A percentile compares a stretch with the other conserved stretches of the same genome.
These are phyloP conservation scores for Poecile atricapillus DNA, from an alignment of 2,113 vertebrate species.

Conservation along the genomic window DNA sequence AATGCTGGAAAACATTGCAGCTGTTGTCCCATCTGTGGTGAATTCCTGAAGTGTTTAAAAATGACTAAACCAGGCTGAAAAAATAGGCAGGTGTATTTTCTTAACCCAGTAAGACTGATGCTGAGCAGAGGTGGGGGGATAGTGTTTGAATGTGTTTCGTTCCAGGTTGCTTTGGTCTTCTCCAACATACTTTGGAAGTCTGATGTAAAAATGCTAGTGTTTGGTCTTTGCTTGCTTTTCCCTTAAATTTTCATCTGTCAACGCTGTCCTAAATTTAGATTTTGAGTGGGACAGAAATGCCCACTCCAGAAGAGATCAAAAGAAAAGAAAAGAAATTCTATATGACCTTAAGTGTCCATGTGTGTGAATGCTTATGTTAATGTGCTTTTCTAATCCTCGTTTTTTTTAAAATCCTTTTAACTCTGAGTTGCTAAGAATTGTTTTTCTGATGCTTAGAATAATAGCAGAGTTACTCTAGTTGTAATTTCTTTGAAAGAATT, in stretches of 20 bases:
- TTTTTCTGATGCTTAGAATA: not conserved
- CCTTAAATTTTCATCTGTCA: not conserved
- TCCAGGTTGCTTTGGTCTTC: not conserved
- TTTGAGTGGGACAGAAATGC: not conserved
- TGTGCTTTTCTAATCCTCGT: rapidly evolving
- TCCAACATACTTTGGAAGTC: not conserved
- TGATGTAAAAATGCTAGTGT: not conserved
- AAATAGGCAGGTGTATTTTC: not conserved
- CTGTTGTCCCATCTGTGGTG: not conserved
- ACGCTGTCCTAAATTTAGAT: rapidly evolving
- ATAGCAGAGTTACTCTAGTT: not conserved
- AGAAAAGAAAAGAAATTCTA: not conserved
- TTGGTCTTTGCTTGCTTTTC: not conserved
- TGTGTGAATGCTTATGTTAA: rapidly evolving
- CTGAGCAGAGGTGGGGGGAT: not conserved
- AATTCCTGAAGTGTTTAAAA: not conserved
- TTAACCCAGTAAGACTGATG: not conserved
- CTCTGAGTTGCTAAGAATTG: not conserved
- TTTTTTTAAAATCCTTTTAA: not conserved
- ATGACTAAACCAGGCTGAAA: not conserved
- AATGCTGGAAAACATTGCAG: not conserved
- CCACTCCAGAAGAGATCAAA: not conserved
- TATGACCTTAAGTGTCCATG: not conserved
- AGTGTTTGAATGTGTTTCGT: not conserved
- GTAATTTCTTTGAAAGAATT: not conserved